These are phyloP conservation scores for Cyanoliseus patagonus DNA, from an alignment of 2,113 vertebrate species.

Conservation along the genomic window DNA sequence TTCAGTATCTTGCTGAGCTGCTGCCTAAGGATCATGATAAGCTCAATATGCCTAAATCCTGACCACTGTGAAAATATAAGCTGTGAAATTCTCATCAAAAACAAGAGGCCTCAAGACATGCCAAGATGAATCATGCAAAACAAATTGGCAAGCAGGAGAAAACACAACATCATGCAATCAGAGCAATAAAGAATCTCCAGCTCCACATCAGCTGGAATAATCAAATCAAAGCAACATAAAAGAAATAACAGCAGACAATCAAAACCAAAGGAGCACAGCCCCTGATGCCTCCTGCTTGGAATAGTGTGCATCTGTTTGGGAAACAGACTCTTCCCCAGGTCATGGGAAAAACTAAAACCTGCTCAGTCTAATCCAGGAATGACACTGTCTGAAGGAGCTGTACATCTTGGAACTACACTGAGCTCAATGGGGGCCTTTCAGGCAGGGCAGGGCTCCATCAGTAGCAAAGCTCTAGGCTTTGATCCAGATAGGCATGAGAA, in stretches of 20 bases:
- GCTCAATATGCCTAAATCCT: background rate
- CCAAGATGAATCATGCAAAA: background rate
- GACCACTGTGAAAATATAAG: background rate
- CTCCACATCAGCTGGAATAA: background rate
- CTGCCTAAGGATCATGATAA: background rate
- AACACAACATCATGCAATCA: background rate
- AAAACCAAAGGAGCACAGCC: background rate
- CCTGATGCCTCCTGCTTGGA: background rate
- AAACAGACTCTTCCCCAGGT: background rate
- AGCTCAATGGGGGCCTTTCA: background rate
- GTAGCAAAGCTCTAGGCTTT: background rate
- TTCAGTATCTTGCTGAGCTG: background rate
- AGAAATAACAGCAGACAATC: background rate
- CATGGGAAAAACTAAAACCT: background rate
- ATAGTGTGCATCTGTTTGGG: background rate
- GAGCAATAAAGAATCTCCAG: background rate
- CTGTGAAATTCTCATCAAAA: slow-evolving; percentile 14
- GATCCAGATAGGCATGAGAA: rapidly evolving
- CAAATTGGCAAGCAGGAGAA: background rate
- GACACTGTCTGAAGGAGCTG: background rate
- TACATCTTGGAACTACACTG: background rate
- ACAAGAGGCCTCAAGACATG: background rate
- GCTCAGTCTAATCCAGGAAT: background rate
- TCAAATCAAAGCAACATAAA: background rate
- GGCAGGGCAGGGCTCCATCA: background rate